phyloP scores from a whole-genome alignment of 2,888 invertebrate genomes.

The Bombyx huttoni region DNA sequence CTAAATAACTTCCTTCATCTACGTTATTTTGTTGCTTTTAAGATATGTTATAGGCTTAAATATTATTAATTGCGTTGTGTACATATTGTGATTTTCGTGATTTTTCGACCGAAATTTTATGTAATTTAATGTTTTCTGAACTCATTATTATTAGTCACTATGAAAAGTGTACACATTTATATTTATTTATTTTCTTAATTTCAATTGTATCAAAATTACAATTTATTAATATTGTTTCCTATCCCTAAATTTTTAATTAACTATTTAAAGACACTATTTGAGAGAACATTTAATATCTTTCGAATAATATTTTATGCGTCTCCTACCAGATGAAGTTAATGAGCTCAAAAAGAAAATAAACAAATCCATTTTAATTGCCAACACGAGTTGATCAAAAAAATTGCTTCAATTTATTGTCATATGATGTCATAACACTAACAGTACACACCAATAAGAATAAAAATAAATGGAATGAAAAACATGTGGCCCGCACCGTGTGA shows the following conservation, averaged over 20 bases:
- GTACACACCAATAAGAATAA: slow-evolving; percentile 41
- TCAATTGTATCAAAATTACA: too few relatives aligned
- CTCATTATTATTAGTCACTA: too few relatives aligned
- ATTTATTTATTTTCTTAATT: too few relatives aligned
- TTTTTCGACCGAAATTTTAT: too few relatives aligned
- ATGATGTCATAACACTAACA: slow-evolving; percentile 38
- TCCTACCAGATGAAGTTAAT: slow-evolving; percentile 17
- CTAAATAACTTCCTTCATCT: too few relatives aligned
- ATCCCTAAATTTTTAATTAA: neutral
- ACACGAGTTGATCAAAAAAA: slow-evolving; percentile 52
- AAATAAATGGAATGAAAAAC: slow-evolving; percentile 58
- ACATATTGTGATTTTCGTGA: too few relatives aligned
- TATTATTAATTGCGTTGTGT: too few relatives aligned
- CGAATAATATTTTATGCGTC: neutral
- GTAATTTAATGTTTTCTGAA: too few relatives aligned
- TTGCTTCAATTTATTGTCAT: slow-evolving; percentile 53
- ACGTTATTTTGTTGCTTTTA: too few relatives aligned
- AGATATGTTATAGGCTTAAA: too few relatives aligned
- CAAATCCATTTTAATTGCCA: slow-evolving; percentile 52
- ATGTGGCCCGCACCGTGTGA: slow-evolving; percentile 64
- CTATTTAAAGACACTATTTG: neutral
- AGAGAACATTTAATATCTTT: neutral
- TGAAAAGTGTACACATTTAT: too few relatives aligned
- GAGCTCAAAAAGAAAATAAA: slow-evolving; percentile 40
- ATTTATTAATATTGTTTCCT: too few relatives aligned